Conservation (phyloP, 1,140 invertebrate species). For the Saxidomus purpurata region DNA sequence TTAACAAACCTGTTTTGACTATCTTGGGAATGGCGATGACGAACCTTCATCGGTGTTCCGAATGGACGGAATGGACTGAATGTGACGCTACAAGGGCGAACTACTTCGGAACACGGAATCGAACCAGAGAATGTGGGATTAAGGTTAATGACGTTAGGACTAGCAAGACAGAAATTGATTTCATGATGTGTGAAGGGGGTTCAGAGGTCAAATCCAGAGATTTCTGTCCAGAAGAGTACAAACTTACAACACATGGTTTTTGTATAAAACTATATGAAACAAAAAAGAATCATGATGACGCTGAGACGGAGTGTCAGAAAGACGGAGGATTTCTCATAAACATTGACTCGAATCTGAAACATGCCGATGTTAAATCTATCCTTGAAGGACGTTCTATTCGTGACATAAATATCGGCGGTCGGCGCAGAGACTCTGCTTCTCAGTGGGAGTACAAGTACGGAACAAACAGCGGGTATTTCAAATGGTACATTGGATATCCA, state of each 20-base stretch:
- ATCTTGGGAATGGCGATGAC: not conserved
- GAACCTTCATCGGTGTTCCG: not conserved
- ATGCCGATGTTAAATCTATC: too few relatives aligned
- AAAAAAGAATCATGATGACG: not conserved
- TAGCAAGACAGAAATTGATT: not conserved
- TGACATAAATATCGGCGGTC: too few relatives aligned
- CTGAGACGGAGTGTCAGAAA: not conserved
- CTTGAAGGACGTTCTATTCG: too few relatives aligned
- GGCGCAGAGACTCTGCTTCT: too few relatives aligned
- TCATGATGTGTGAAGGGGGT: not conserved
- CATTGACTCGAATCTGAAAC: constrained; percentile 6
- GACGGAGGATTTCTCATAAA: not conserved
- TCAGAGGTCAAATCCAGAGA: not conserved
- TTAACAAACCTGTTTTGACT: constrained; percentile 21
- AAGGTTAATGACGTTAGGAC: not conserved
- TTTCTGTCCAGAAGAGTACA: not conserved
- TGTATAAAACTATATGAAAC: constrained; percentile 13
- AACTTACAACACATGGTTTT: not conserved
- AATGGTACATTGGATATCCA: too few relatives aligned
- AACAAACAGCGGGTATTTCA: not conserved
- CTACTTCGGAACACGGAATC: not conserved
- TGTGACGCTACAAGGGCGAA: not conserved
- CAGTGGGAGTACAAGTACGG: not conserved
- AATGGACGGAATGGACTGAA: constrained; percentile 11
- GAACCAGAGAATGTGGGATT: not conserved